Percentiles rank a stretch among this genome's conserved stretches.
phyloP scores from a whole-genome alignment of 2,888 invertebrate genomes.

The Tetanocera ferruginea region DNA sequence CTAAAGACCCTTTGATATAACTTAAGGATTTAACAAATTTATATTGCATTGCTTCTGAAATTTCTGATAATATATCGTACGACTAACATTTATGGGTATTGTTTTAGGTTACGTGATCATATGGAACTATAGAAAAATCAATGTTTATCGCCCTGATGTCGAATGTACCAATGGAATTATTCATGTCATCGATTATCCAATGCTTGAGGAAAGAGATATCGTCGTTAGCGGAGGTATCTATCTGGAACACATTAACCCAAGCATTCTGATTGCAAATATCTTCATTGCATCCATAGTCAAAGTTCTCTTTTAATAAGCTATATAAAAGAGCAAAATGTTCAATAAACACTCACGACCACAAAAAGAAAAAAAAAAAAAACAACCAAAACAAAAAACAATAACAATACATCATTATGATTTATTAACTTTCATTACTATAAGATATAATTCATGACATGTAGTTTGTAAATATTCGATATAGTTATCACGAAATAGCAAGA shows the following conservation, averaged over 20 bases:
- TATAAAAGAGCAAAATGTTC: slow-evolving; percentile 45
- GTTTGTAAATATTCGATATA: slow-evolving; percentile 31
- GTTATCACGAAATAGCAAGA: neutral
- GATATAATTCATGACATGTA: slow-evolving; percentile 13
- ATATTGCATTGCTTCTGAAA: no score
- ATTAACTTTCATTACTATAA: slow-evolving; percentile 27
- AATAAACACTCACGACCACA: slow-evolving; percentile 22
- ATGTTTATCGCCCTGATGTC: slow-evolving; percentile 90
- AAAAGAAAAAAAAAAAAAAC: slow-evolving; percentile 38
- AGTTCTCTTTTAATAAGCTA: slow-evolving; percentile 65
- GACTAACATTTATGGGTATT: neutral
- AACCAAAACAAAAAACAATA: slow-evolving; percentile 39
- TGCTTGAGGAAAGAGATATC: slow-evolving; percentile 87
- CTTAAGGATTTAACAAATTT: no score
- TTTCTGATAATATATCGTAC: no score
- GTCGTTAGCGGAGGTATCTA: slow-evolving; percentile 72
- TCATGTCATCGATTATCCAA: slow-evolving; percentile 91
- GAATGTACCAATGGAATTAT: slow-evolving; percentile 96
- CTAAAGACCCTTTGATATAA: neutral
- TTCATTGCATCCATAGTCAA: slow-evolving; percentile 68
- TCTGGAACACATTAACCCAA: slow-evolving; percentile 64
- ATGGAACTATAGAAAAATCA: slow-evolving; percentile 88
- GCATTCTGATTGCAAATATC: slow-evolving; percentile 68
- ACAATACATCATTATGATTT: slow-evolving; percentile 35
- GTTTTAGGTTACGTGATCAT: slow-evolving; percentile 83